Conservation (phyloP, 2,113 vertebrate genomes). For the Lontra canadensis region DNA sequence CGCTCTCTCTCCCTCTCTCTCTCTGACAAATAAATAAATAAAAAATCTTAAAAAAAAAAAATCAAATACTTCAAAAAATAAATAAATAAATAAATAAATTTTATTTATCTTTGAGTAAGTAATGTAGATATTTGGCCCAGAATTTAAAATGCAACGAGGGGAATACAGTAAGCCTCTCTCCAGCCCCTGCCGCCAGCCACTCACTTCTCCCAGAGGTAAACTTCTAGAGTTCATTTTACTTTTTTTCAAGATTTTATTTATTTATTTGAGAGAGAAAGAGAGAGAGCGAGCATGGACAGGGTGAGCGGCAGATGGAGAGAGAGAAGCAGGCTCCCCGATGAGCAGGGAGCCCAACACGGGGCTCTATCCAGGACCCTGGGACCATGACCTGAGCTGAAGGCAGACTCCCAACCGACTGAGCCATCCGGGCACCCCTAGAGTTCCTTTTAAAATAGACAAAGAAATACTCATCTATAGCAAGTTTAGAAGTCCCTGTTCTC, state of each 20-base stretch:
- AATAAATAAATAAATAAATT: too few relatives aligned
- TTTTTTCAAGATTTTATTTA: neutral
- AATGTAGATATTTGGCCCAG: too few relatives aligned
- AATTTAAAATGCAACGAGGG: neutral
- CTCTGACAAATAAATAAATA: too few relatives aligned
- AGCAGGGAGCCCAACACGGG: neutral
- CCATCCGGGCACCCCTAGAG: neutral
- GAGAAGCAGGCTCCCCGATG: neutral
- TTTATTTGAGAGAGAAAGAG: neutral
- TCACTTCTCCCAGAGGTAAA: neutral
- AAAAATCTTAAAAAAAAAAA: too few relatives aligned
- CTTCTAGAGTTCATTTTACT: neutral
- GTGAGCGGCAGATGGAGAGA: neutral
- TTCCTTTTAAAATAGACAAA: neutral
- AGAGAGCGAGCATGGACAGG: neutral
- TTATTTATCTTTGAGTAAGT: neutral
- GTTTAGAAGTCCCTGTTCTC: neutral
- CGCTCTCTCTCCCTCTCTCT: too few relatives aligned
- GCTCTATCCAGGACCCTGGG: neutral
- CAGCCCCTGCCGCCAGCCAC: neutral
- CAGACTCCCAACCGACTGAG: neutral
- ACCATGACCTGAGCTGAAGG: neutral
- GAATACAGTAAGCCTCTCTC: neutral
- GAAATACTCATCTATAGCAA: neutral
- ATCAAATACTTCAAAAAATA: too few relatives aligned